Conservation (phyloP, 2,797 vertebrate species). For the Potorous gilbertii region DNA sequence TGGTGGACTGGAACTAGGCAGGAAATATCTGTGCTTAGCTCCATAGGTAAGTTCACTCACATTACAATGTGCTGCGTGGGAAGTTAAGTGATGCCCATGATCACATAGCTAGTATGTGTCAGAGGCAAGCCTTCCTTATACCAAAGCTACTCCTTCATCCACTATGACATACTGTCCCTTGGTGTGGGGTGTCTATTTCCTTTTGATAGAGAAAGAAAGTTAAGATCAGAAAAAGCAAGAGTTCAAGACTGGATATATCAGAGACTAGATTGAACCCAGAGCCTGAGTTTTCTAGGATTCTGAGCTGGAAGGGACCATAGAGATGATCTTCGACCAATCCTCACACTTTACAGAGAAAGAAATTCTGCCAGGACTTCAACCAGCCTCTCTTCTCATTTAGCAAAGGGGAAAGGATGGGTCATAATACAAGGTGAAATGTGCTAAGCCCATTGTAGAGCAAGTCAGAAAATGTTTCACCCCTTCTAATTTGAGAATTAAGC, state of each 20-base stretch:
- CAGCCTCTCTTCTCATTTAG: background rate
- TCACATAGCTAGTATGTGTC: background rate
- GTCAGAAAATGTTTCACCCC: background rate
- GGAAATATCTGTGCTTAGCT: too few relatives aligned
- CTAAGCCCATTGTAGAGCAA: background rate
- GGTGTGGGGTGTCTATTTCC: background rate
- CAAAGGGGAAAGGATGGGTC: background rate
- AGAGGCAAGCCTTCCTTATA: background rate
- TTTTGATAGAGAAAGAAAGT: background rate
- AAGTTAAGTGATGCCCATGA: background rate
- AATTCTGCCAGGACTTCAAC: background rate
- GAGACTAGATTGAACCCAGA: background rate
- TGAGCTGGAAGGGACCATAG: background rate
- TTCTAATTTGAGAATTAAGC: background rate
- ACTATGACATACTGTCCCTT: background rate
- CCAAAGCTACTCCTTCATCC: background rate
- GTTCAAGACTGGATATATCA: background rate
- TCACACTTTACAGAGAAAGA: background rate
- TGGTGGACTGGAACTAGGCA: background rate
- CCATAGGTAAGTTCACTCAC: background rate
- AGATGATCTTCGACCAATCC: background rate
- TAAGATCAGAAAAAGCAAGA: background rate
- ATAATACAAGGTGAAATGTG: background rate
- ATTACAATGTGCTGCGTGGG: background rate
- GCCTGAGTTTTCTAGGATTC: background rate